Base-by-base conservation (phyloP, 2,113 vertebrate genomes). In the Gavia stellata region DNA sequence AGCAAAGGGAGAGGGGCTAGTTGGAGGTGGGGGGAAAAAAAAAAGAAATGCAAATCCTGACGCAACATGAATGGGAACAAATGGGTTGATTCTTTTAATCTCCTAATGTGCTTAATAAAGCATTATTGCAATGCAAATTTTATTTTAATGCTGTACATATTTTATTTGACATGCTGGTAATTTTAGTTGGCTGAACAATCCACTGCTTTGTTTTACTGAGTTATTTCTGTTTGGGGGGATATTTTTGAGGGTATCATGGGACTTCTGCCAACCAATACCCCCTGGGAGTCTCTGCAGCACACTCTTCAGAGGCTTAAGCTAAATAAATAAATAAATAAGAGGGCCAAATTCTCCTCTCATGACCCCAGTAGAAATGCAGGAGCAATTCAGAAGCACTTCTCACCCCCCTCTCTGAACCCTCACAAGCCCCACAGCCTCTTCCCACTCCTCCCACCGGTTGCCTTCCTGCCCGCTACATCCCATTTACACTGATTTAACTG, bases 91-190 rank as follows among this genome's bases (percentile, higher is more conserved):
- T 93, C 94, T 89, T 91, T 95, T 95, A 95, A 95, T 94, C 91
- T 96, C 91, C 86, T 92, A 94, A 96, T 92, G 92, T 94, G 94
- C 95, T 95, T 95, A 86, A 94, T 96, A 94, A 96, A 94, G 94
- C 89, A 96, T 97, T 92, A 95, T 97, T 81, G 68, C 95, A 8
- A 94, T 97, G 96, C 93, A 97, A 95, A 97, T 98, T 95, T 90
- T 86, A 82, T 94, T 93, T 94, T 94, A 96, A 95, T 82, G 94
- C 86, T 71, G 62, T 44, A 80, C 90, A 61, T 92, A 88, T 95
- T 95, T 91, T 92, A 80, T 86, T 86, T 45, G 93, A 88, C 68
- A 28, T n/a, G 91, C 82, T 8, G 75, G 96, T 93, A 65, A 93
- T 96, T 97, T 92, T 83, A 66, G 80, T 63, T 24, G 84, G 94